Conservation (phyloP, 2,113 vertebrate species). For the Passer montanus region DNA sequence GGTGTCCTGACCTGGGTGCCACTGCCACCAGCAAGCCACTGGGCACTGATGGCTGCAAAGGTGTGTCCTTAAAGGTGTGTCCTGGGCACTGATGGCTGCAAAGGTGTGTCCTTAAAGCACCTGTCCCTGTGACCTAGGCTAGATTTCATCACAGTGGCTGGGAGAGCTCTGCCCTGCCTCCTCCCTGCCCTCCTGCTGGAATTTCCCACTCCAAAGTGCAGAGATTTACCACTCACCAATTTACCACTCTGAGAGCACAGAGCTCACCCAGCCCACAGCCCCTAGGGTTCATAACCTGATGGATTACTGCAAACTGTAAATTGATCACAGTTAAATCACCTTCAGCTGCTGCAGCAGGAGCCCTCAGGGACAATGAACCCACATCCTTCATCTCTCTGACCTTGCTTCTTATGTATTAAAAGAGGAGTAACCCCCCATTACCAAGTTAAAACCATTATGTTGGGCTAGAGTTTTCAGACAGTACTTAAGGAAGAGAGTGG, state of each 20-base stretch:
- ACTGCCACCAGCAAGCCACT: background rate
- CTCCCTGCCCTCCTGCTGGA: background rate
- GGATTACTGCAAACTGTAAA: conserved; percentile 20
- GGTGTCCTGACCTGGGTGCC: background rate
- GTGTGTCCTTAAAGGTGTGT: background rate
- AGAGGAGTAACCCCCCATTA: background rate
- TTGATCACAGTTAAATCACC: conserved; percentile 34
- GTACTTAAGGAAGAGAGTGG: background rate
- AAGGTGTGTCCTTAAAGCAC: background rate
- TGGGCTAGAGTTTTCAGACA: background rate
- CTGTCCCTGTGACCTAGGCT: background rate
- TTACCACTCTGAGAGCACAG: background rate
- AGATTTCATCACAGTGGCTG: rapidly evolving
- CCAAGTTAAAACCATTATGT: background rate
- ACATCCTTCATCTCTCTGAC: background rate
- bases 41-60: rapidly evolving
- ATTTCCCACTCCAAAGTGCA: background rate
- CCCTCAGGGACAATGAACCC: background rate
- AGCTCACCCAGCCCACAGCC: background rate
- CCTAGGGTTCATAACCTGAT: background rate
- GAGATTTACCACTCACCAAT: background rate
- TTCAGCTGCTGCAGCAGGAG: conserved; percentile 6
- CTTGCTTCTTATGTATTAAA: background rate
- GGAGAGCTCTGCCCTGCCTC: background rate
- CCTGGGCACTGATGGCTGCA: rapidly evolving